Conservation (phyloP, 2,888 invertebrate genomes). For the Stramonita haemastoma region DNA sequence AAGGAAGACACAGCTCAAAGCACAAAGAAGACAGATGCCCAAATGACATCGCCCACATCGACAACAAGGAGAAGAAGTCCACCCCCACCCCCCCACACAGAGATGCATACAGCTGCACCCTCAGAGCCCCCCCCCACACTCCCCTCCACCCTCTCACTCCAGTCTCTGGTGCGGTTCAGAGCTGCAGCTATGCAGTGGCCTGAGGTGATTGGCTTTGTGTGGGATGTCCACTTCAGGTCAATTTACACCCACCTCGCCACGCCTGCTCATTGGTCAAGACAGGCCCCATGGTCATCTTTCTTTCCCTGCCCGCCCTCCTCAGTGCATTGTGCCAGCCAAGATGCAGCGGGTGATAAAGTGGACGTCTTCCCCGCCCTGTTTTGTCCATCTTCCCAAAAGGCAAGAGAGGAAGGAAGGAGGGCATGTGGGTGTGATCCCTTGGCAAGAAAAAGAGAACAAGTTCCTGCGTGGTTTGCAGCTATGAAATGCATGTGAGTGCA, state of each 20-base stretch:
- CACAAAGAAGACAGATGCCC: too few relatives aligned
- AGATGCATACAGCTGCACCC: background rate
- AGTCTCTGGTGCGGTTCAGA: too few relatives aligned
- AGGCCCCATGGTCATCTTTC: background rate
- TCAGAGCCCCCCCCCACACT: background rate
- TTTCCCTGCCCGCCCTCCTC: background rate
- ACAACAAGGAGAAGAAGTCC: too few relatives aligned
- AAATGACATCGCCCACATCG: too few relatives aligned
- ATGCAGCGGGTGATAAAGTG: background rate
- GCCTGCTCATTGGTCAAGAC: conserved; percentile 16
- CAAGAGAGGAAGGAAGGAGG: background rate
- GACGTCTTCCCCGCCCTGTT: background rate
- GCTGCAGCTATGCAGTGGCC: background rate
- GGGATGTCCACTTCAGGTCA: conserved; percentile 10
- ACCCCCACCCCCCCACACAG: too few relatives aligned
- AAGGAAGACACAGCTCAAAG: too few relatives aligned
- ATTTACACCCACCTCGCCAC: background rate
- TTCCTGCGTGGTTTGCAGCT: too few relatives aligned
- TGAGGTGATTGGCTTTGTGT: conserved; percentile 13
- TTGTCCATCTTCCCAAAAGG: background rate
- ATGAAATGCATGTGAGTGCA: too few relatives aligned
- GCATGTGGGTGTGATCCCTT: background rate
- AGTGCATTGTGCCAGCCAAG: background rate
- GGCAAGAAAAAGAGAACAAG: too few relatives aligned
- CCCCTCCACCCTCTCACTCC: too few relatives aligned